Base-by-base conservation (phyloP, 2,113 vertebrate genomes). In the Elgaria multicarinata region DNA sequence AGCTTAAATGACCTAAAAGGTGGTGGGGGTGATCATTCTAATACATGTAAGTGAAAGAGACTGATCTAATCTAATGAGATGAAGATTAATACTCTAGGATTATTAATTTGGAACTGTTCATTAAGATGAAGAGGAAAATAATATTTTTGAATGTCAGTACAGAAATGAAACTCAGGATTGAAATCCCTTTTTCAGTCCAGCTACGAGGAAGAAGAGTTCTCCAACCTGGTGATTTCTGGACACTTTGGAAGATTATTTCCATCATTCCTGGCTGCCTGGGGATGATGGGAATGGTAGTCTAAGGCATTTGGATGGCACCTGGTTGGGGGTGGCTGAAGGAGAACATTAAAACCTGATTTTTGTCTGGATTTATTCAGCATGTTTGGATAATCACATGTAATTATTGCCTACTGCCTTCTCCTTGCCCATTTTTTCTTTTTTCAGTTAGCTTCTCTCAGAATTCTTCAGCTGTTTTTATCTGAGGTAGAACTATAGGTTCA, bases 91-190 rank as follows among this genome's bases (percentile, higher is more conserved):
- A 87, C 76, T 58, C 76, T 62, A 18, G 8, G 2, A 1, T 3
- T n/a, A n/a, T 55, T 58, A 76, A 22, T 33, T 46, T 76, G 62
- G 16, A 22, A 3, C 31, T 24, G 3, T 72, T 69, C 7, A 39
- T 66, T 85, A 80, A 50, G 55, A 80, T 18, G 89, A 82, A 72
- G 82, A 87, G 84, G 4, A 1, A 7, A 14, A 4, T 12, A 28
- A 91, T 85, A 36, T 83, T 44, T 67, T 14, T 44, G 78, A 81
- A 92, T 36, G 1, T 0, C 8, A 0, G 3, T 10, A 58, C 31
- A 91, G 46, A 53, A 93, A 4, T n/a, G 14, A 87, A 89, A 12
- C 81, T 33, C 1, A 12, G 39, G 82, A 90, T 83, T 64, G 24
- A 75, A 3, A 78, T 22, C 80, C n/a, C 12, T 72, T 83, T 33